A percentile compares a stretch with the other conserved stretches of the same genome.
phyloP scores from a whole-genome alignment of 2,888 invertebrate genomes.

The Micoletzkya japonica region DNA sequence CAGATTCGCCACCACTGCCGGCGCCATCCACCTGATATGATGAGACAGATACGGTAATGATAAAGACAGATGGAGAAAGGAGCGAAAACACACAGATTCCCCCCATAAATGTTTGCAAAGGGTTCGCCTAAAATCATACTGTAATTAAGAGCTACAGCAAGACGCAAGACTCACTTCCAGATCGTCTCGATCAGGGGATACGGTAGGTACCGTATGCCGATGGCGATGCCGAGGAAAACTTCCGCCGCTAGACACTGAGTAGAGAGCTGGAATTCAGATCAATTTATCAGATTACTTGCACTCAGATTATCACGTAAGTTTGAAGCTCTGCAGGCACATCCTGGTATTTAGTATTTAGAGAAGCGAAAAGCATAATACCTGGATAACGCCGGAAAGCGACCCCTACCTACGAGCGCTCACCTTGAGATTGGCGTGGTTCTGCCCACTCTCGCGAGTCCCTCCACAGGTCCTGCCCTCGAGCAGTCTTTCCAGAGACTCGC shows the following conservation, averaged over 20 bases:
- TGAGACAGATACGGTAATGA: too few species aligned
- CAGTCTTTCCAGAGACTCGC: slow-evolving; percentile 25
- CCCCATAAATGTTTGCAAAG: neutral
- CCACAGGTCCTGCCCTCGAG: slow-evolving; percentile 27
- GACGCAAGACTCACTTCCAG: slow-evolving; percentile 33
- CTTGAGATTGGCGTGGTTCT: neutral
- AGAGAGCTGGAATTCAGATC: slow-evolving; percentile 29
- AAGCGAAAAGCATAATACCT: too few species aligned
- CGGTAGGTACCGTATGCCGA: slow-evolving; percentile 36
- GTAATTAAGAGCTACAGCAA: neutral
- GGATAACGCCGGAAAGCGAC: too few species aligned
- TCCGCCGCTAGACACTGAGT: slow-evolving; percentile 39
- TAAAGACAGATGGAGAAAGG: too few species aligned
- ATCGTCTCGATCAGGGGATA: slow-evolving; percentile 34
- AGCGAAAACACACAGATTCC: too few species aligned
- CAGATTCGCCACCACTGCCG: slow-evolving; percentile 10
- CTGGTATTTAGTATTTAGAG: too few species aligned
- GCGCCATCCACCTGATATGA: slow-evolving; percentile 17
- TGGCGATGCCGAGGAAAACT: slow-evolving; percentile 38
- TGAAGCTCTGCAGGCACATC: too few species aligned
- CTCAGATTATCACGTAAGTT: too few species aligned
- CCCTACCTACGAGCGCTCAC: too few species aligned
- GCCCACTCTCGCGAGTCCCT: neutral
- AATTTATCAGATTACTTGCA: neutral
- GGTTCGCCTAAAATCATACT: neutral